Percentiles rank a stretch among this genome's conserved stretches.
Evolutionary conservation across 2,797 vertebrate species (phyloP).

Genomic region (Phalanger gymnotis): DNA sequence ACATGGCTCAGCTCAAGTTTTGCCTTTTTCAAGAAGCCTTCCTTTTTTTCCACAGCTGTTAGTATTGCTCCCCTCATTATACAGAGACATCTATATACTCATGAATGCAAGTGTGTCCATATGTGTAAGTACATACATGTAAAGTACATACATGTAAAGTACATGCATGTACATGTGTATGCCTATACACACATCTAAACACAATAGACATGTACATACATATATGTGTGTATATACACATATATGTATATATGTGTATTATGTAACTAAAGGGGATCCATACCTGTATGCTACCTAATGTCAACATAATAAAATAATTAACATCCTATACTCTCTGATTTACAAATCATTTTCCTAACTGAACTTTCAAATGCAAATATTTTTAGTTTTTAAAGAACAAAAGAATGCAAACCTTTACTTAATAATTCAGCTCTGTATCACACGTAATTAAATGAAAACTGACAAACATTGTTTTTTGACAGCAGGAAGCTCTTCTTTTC

Average conservation of each 20-base stretch:
- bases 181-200: rapidly evolving
- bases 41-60: neutral
- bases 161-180: too few relatives aligned
- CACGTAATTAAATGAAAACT: neutral
- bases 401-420: neutral
- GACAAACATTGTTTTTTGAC: neutral
- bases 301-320: neutral
- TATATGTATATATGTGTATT: neutral
- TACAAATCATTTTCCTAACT: neutral
- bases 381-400: neutral
- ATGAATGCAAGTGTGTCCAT: neutral
- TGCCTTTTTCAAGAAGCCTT: neutral
- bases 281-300: neutral
- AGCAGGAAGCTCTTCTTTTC: neutral
- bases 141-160: neutral
- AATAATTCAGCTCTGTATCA: neutral
- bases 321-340: neutral
- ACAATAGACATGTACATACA: neutral
- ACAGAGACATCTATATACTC: neutral
- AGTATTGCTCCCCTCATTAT: neutral
- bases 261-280: neutral
- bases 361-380: neutral
- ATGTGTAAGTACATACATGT: rapidly evolving
- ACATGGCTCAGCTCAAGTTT: neutral
- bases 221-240: too few relatives aligned